Percentiles rank a stretch among this genome's conserved stretches.
These are phyloP conservation scores for Cairina moschata DNA, from an alignment of 2,113 vertebrate genomes.

Conservation along the genomic window DNA sequence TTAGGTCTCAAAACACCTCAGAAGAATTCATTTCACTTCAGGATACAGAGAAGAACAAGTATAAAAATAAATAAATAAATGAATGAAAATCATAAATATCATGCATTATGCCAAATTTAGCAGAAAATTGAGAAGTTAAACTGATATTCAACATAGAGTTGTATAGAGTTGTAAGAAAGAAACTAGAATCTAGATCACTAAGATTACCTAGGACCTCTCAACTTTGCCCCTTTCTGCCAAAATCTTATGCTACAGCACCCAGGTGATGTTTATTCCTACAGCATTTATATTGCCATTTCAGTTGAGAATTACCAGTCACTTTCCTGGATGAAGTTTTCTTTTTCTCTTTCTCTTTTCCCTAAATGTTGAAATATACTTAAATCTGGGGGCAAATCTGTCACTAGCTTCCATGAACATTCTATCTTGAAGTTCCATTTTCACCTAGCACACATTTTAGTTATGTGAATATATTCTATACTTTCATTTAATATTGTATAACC, in stretches of 20 bases:
- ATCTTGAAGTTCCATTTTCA: not conserved
- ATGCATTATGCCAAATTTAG: not conserved
- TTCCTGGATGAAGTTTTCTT: not conserved
- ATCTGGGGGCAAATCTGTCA: not conserved
- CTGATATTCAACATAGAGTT: not conserved
- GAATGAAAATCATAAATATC: not conserved
- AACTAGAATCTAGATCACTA: not conserved
- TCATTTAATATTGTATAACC: not conserved
- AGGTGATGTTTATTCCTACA: not conserved
- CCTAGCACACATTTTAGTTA: not conserved
- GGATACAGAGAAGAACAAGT: not conserved
- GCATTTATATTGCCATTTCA: not conserved
- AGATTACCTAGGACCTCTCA: not conserved
- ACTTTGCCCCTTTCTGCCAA: not conserved
- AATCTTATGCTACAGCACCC: not conserved
- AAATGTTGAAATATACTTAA: not conserved
- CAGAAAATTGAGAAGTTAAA: not conserved
- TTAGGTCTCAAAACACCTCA: not conserved
- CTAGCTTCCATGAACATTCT: not conserved
- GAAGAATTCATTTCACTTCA: not conserved
- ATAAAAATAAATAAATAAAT: not conserved
- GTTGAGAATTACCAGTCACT: not conserved
- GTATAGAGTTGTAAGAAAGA: not conserved
- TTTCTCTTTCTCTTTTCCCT: not conserved
- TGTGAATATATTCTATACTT: not conserved